phyloP scores from a whole-genome alignment of 92 coral and sea anemone species.

The Desmophyllum pertusum region DNA sequence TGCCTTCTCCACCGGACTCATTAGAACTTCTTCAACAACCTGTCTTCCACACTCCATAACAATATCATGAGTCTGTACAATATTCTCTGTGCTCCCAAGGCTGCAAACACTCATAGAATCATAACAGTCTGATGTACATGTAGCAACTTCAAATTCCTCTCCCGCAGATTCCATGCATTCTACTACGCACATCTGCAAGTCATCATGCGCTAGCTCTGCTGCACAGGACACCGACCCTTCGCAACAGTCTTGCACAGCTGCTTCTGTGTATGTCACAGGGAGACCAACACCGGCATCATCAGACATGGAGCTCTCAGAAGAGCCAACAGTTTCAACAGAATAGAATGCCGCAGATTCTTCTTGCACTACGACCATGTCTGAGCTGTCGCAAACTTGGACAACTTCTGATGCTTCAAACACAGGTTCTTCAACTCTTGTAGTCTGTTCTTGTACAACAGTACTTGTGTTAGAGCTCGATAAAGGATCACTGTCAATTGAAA shows the following conservation, averaged over 20 bases:
- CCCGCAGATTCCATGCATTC: constrained; percentile 35
- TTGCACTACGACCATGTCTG: constrained; percentile 27
- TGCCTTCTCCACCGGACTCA: constrained; percentile 72
- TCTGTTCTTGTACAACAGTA: background rate
- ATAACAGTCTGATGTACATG: constrained; percentile 56
- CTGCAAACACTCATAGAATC: constrained; percentile 70
- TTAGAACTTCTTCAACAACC: constrained; percentile 65
- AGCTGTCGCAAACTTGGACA: constrained; percentile 10
- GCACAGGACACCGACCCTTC: constrained; percentile 44
- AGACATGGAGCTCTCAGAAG: constrained; percentile 19
- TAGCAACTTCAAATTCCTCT: constrained; percentile 72
- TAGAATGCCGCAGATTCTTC: constrained; percentile 22
- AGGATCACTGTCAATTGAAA: constrained; percentile 18
- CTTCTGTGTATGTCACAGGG: constrained; percentile 6
- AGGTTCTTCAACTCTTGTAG: background rate
- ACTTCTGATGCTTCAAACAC: background rate
- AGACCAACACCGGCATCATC: constrained; percentile 10
- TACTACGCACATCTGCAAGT: constrained; percentile 42
- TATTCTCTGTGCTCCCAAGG: constrained; percentile 51
- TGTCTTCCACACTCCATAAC: constrained; percentile 67
- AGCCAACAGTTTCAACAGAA: constrained; percentile 49
- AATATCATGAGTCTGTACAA: constrained; percentile 70
- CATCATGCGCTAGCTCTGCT: constrained; percentile 39
- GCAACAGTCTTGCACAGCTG: constrained; percentile 19
- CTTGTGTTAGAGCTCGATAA: background rate